Base-by-base conservation (phyloP, 2,888 invertebrate genomes). In the Mesochorus sp. region DNA sequence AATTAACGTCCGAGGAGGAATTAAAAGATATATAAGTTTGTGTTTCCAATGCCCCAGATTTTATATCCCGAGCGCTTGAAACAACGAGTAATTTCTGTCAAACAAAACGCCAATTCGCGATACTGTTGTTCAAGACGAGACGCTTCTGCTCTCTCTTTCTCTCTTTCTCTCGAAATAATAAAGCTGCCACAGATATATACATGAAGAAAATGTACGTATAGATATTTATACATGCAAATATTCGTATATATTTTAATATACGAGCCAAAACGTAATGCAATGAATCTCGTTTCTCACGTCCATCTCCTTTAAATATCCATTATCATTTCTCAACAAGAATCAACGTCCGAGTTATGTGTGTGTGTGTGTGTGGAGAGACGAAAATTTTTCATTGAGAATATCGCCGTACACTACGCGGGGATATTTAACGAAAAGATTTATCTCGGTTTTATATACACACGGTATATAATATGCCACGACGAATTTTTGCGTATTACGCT, bases 1-100 rank as follows among this genome's bases (percentile, higher is more conserved):
- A 24, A 57, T 57, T 44, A 68, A 68, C 28, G 55, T 68, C 44
- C 4, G 64, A 64, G 24, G 17, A 14, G 8, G 4, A 3, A 42
- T 4, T 6, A 19, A 19, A 42, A 5, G 42, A 42, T 6, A 42
- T 1, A 17, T 2, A 2, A 1, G 3, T 34, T 1, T 14, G 10
- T 19, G 3, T 19, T 19, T 8, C 47, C 49, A 10, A 1, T 39
- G 2, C 39, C 39, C 12, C 39, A 39, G 3, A 1, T 39, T 34
- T 12, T 12, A 3, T n/a, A 49, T 21, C 21, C 37, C 2, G 37
- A 4, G 8, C 3, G 8, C 2, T 49, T n/a, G 0, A 24, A 49
- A 24, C 24, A 49, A 49, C 17, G 17, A 49, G 14, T 5, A 24
- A 47, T 19, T 5, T 14, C 12, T 39, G 39, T 39, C 39, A 39